These are phyloP conservation scores for Sparidentex hasta DNA, from an alignment of 2,797 vertebrate genomes.

Conservation along the genomic window DNA sequence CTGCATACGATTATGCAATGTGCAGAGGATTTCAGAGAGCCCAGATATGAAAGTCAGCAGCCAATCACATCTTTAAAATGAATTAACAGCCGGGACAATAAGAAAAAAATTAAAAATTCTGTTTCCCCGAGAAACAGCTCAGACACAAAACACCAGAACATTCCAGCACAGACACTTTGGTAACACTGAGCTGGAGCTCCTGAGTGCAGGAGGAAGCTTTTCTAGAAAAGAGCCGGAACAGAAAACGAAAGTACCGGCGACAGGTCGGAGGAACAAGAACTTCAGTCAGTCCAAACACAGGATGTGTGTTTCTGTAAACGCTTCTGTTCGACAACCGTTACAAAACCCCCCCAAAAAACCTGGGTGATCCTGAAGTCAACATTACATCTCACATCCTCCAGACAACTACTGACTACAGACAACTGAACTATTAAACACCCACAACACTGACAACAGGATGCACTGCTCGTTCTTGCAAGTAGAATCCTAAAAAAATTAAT, in stretches of 20 bases:
- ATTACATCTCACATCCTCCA: neutral
- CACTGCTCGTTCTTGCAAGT: rapidly evolving
- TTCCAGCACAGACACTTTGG: slow-evolving; percentile 60
- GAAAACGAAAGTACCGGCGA: slow-evolving; percentile 59
- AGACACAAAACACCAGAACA: slow-evolving; percentile 67
- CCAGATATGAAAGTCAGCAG: slow-evolving; percentile 21
- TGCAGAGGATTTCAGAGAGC: slow-evolving; percentile 26
- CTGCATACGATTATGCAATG: slow-evolving; percentile 61
- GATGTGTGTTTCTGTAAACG: neutral
- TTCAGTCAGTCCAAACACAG: neutral
- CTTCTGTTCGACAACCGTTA: neutral
- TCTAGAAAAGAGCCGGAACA: slow-evolving; percentile 5
- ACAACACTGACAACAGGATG: rapidly evolving
- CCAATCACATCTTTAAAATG: neutral
- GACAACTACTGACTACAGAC: neutral
- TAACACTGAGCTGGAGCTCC: slow-evolving; percentile 23
- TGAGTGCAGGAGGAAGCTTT: neutral
- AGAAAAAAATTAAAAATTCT: neutral
- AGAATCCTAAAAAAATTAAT: neutral
- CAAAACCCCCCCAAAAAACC: neutral
- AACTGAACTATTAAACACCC: neutral
- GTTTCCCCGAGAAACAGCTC: neutral
- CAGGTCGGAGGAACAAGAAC: neutral
- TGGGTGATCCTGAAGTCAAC: slow-evolving; percentile 14
- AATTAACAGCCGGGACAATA: neutral